Evolutionary conservation across 2,888 invertebrate species (phyloP).

Genomic region (Nematopogon swammerdamellus): DNA sequence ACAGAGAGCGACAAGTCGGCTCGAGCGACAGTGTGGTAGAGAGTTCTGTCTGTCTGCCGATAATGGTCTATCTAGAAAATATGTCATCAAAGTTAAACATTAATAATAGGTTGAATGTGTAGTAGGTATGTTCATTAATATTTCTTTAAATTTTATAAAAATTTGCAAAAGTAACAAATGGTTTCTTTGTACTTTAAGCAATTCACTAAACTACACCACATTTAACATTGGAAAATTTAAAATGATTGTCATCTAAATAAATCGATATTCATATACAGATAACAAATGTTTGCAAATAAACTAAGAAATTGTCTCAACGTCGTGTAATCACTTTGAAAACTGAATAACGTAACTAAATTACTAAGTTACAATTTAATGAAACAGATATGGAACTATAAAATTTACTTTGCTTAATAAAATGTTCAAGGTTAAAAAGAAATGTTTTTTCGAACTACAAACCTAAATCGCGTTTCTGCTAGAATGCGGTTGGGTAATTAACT

Average conservation of each 20-base stretch:
- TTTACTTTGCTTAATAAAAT: not conserved
- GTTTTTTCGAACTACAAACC: not conserved
- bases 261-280: slow-evolving; percentile 48
- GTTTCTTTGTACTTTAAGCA: slow-evolving; percentile 69
- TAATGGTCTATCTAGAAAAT: not conserved
- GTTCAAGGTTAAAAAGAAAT: not conserved
- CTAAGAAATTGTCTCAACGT: slow-evolving; percentile 52
- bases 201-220: slow-evolving; percentile 59
- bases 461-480: not conserved
- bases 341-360: slow-evolving; percentile 45
- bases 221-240: slow-evolving; percentile 40
- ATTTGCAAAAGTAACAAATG: slow-evolving; percentile 72
- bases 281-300: slow-evolving; percentile 56
- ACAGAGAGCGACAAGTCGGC: no score
- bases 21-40: no score
- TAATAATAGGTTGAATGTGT: not conserved
- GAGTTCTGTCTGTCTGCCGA: no score
- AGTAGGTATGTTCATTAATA: slow-evolving; percentile 39
- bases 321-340: slow-evolving; percentile 46
- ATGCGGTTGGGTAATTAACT: not conserved
- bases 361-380: slow-evolving; percentile 44
- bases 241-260: slow-evolving; percentile 46
- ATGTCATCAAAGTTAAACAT: not conserved
- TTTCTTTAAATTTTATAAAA: slow-evolving; percentile 58
- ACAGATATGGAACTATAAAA: slow-evolving; percentile 18